phyloP scores from a whole-genome alignment of 2,113 vertebrate genomes.

The Gavialis gangeticus region DNA sequence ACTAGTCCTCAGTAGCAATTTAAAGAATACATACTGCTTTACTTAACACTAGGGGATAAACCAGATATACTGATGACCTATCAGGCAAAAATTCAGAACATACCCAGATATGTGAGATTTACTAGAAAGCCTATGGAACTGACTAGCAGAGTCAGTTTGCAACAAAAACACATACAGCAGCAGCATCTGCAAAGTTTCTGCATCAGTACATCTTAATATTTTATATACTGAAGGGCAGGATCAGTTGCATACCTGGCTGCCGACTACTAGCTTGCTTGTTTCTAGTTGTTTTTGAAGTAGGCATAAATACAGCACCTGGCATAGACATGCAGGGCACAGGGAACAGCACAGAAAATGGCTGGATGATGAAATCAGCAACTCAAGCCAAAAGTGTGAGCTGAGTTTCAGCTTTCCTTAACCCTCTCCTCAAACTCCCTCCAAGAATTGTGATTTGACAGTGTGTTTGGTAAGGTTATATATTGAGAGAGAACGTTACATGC shows the following conservation, averaged over 20 bases:
- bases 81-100: neutral
- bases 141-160: neutral
- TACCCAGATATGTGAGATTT: neutral
- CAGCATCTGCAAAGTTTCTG: neutral
- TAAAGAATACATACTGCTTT: neutral
- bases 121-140: neutral
- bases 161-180: neutral
- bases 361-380: neutral
- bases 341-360: neutral
- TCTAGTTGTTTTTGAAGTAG: neutral
- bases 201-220: neutral
- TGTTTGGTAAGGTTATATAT: neutral
- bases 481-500: rapidly evolving
- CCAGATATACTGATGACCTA: neutral
- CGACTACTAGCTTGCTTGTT: neutral
- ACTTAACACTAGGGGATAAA: neutral
- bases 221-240: neutral
- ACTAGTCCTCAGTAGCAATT: neutral
- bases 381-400: neutral
- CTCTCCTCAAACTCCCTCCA: neutral
- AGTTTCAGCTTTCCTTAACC: neutral
- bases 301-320: neutral
- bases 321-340: neutral
- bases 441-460: neutral
- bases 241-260: neutral